Conservation (phyloP, 2,113 vertebrate species). For the Lota lota region DNA sequence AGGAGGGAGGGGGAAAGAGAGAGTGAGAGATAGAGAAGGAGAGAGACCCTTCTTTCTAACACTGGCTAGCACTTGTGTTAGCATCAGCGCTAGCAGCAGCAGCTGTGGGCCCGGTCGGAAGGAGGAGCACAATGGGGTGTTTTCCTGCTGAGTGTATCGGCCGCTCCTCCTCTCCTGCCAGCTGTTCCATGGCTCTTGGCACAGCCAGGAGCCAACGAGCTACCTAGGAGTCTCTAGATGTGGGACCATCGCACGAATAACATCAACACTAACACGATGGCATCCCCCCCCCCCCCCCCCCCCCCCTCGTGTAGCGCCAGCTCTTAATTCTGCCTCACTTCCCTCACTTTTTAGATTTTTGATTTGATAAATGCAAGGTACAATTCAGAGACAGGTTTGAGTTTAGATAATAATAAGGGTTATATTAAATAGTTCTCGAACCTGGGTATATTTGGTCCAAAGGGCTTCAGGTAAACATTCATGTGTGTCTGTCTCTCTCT, state of each 20-base stretch:
- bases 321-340: too few species aligned
- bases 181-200: constrained; percentile 36
- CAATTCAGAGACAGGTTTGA: too few species aligned
- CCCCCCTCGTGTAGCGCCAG: too few species aligned
- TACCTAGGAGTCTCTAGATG: constrained; percentile 19
- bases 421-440: too few species aligned
- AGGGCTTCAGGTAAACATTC: too few species aligned
- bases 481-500: too few species aligned
- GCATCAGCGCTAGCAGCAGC: not conserved
- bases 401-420: too few species aligned
- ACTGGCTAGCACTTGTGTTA: not conserved
- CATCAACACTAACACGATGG: not conserved
- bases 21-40: constrained; percentile 5
- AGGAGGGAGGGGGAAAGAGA: constrained; percentile 9
- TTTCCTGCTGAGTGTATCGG: constrained; percentile 54
- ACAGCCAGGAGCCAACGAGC: constrained; percentile 34
- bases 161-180: constrained; percentile 38
- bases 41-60: not conserved
- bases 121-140: constrained; percentile 11
- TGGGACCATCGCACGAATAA: constrained; percentile 14
- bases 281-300: too few species aligned
- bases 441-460: too few species aligned
- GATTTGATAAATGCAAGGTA: too few species aligned
- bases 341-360: too few species aligned
- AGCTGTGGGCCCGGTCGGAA: constrained; percentile 29